Percentiles rank a stretch among this genome's conserved stretches.
Conservation (phyloP, 2,888 invertebrate genomes). For the Hartigia nigra region DNA sequence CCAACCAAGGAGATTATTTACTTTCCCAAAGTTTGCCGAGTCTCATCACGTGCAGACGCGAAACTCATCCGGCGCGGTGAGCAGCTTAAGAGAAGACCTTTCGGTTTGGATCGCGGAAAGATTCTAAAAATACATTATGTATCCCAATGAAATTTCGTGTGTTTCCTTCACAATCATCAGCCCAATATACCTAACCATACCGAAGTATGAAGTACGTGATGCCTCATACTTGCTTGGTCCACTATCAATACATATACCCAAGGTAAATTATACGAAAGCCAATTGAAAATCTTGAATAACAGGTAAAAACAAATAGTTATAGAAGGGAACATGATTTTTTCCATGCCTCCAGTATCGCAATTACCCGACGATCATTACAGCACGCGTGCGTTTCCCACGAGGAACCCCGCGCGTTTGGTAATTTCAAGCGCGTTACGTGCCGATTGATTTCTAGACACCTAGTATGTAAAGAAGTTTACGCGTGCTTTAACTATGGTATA, state of each 20-base stretch:
- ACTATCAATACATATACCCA: neutral
- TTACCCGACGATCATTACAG: neutral
- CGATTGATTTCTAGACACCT: slow-evolving; percentile 48
- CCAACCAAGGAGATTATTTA: slow-evolving; percentile 6
- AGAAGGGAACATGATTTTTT: neutral
- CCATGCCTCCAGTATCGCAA: neutral
- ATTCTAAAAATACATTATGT: slow-evolving; percentile 3
- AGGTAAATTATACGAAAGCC: neutral
- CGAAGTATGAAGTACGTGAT: neutral
- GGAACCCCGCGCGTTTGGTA: neutral
- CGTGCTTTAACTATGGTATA: slow-evolving; percentile 36
- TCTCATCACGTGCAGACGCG: slow-evolving; percentile 58
- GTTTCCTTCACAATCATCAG: neutral
- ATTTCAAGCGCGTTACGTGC: slow-evolving; percentile 21
- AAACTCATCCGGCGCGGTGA: slow-evolving; percentile 45
- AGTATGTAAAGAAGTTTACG: slow-evolving; percentile 32
- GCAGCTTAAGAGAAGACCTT: slow-evolving; percentile 1
- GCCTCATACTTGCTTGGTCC: neutral
- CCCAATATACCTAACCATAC: neutral
- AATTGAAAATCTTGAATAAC: neutral
- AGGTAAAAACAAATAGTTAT: neutral
- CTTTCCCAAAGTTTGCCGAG: slow-evolving; percentile 48
- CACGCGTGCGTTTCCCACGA: neutral
- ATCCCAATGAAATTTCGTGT: neutral
- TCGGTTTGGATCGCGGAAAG: neutral